phyloP scores from a whole-genome alignment of 2,888 invertebrate species.

The Synergus gifuensis region DNA sequence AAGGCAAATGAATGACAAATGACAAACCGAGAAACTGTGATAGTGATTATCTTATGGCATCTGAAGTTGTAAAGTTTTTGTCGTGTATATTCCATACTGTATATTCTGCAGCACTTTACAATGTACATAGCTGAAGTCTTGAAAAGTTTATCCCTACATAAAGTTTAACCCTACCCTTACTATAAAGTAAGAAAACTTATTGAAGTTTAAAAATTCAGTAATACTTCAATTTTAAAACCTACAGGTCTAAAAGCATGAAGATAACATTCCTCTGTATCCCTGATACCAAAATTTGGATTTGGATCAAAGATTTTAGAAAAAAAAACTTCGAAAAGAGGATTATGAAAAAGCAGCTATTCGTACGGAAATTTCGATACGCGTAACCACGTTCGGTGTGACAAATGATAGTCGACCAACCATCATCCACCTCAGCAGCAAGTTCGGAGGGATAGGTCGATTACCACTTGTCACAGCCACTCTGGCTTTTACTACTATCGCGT shows the following conservation, averaged over 20 bases:
- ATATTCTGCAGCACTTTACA: not conserved
- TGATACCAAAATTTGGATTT: no score
- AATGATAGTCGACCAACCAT: not conserved
- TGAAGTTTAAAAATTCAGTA: no score
- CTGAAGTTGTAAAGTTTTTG: conserved; percentile 15
- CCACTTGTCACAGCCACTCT: conserved; percentile 28
- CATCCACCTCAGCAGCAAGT: not conserved
- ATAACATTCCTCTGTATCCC: no score
- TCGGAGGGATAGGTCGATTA: conserved; percentile 1
- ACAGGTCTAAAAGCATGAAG: no score
- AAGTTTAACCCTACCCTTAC: no score
- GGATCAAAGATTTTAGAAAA: no score
- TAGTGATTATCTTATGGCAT: conserved; percentile 39
- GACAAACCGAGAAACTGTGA: conserved; percentile 10
- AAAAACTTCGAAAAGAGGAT: no score
- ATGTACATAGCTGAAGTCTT: not conserved
- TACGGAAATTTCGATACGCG: no score
- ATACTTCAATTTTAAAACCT: no score
- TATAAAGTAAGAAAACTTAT: no score
- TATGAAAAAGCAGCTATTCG: no score
- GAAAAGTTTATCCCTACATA: not conserved
- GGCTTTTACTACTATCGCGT: conserved; percentile 21
- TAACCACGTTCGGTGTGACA: not conserved
- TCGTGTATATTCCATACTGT: not conserved
- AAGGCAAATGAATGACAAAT: conserved; percentile 31